Base-by-base conservation (phyloP, 1,140 invertebrate species). In the Drosophila saltans region DNA sequence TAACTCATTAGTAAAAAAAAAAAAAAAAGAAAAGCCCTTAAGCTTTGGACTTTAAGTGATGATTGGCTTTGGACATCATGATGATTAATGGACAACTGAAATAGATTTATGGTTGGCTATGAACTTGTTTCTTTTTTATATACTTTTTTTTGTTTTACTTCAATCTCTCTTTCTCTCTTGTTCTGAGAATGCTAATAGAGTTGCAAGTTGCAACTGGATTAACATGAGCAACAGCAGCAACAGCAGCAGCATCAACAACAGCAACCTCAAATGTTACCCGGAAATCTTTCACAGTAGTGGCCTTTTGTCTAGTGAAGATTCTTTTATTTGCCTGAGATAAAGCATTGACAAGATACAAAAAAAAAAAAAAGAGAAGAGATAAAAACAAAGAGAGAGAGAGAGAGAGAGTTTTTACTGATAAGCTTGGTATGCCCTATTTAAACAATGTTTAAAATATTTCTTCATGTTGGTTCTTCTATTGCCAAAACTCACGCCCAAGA, bases 171-270 rank as follows among this genome's bases (percentile, higher is more conserved):
- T 11, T 24, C 40, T 69, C 52, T 82, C 33, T 70, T 63, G 62
- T 86, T 88, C 82, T 82, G 80, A 72, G 82, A 86, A 86, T 82
- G 82, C 82, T 86, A 82, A 86, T 88, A 88, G 83, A 82, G 82
- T 74, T 86, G 82, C 83, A 86, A 86, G 72, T 56, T 59, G 61
- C 66, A 67, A 30, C 55, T 68, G 65, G 21, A 40, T 24, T 40
- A 36, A 16, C 70, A 40, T 36, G 33, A 36, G n/a, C 56, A 60
- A 64, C 56, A 67, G 45, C 61, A 75, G 48, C 16, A n/a, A n/a
- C n/a, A n/a, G 16, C 16, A 43, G 26, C 48, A 28, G 28, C 70
- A 40, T 8, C 56, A 60, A 10, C 56, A 60, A 62, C 56, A 70
- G 45, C 61, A 71, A 58, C 16, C 39, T 48, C 45, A 48, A 36